These are phyloP conservation scores for Morelia viridis DNA, from an alignment of 2,797 vertebrate species.

Conservation along the genomic window DNA sequence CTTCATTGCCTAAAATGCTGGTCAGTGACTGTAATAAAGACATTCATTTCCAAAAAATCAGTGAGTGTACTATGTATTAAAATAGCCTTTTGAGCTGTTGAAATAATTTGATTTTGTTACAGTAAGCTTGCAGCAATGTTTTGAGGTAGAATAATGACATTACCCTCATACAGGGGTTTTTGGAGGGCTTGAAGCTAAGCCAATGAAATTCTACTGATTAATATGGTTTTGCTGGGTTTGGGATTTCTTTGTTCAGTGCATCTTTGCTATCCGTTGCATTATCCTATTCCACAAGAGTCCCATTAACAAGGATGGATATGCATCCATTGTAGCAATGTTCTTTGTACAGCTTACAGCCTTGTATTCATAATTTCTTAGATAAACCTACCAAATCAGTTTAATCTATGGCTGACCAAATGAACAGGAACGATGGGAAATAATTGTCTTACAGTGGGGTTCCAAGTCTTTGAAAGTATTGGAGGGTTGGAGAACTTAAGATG, in stretches of 20 bases:
- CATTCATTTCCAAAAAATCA: neutral
- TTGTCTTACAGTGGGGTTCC: too few species aligned
- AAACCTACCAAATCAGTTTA: too few species aligned
- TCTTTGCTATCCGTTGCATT: neutral
- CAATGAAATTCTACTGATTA: too few species aligned
- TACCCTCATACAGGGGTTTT: neutral
- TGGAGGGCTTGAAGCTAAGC: neutral
- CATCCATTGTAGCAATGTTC: neutral
- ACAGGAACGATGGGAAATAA: too few species aligned
- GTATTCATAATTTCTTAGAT: too few species aligned
- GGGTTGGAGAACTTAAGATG: too few species aligned
- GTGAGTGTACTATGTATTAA: neutral
- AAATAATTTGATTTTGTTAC: neutral
- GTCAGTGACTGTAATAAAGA: too few species aligned
- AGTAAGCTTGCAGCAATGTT: neutral
- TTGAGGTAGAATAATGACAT: neutral
- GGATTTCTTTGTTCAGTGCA: neutral
- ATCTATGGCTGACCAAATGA: too few species aligned
- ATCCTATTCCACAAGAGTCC: neutral
- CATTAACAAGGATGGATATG: neutral
- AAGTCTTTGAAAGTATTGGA: too few species aligned
- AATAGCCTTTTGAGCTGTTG: neutral
- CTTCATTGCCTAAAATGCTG: too few species aligned
- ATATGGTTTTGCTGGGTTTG: neutral
- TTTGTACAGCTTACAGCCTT: neutral